Percentiles rank a stretch among this genome's conserved stretches.
phyloP scores from a whole-genome alignment of 2,797 vertebrate species.

The Spheniscus humboldti region DNA sequence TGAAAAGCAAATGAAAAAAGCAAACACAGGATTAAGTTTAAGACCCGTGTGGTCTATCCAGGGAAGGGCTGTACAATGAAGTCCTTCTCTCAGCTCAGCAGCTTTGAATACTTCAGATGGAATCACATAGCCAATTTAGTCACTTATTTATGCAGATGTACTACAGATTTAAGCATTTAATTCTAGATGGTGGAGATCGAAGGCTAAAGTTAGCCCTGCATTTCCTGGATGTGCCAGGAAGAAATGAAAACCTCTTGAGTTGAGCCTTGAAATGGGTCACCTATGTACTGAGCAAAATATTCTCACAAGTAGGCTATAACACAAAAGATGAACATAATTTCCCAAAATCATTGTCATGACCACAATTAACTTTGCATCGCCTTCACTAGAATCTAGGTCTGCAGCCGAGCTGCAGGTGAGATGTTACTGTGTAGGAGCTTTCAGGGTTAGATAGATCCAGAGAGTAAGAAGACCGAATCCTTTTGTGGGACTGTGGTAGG shows the following conservation, averaged over 20 bases:
- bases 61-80: neutral
- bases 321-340: neutral
- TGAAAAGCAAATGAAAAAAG: neutral
- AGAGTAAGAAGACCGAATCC: neutral
- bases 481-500: neutral
- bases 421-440: neutral
- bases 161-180: neutral
- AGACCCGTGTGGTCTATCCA: neutral
- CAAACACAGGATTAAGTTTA: neutral
- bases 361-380: neutral
- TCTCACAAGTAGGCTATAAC: neutral
- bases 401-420: neutral
- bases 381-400: neutral
- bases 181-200: neutral
- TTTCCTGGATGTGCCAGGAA: neutral
- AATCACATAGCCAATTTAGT: neutral
- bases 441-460: neutral
- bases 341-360: neutral
- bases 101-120: neutral
- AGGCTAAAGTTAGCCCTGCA: neutral
- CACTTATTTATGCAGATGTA: neutral
- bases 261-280: neutral
- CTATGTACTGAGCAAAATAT: neutral
- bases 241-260: neutral
- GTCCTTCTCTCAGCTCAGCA: neutral